Evolutionary conservation across 2,113 vertebrate genomes (phyloP).

Genomic region (Cephalopterus ornatus): DNA sequence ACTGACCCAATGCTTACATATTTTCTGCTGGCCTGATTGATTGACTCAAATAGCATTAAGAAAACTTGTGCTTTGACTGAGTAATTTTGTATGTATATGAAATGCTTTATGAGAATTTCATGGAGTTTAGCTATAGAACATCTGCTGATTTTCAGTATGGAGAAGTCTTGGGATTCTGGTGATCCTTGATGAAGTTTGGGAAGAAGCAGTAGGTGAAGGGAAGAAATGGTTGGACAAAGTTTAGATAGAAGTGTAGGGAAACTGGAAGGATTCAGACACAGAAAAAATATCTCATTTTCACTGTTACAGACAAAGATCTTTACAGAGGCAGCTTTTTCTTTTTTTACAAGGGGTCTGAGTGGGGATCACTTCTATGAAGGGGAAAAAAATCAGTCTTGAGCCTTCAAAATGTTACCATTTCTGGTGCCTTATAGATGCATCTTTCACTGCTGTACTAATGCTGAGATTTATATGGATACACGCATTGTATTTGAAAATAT

Average conservation of each 20-base stretch:
- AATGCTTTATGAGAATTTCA: background rate
- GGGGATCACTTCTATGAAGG: background rate
- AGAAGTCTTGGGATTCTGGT: background rate
- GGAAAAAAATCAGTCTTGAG: background rate
- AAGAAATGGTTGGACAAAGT: background rate
- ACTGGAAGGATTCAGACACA: background rate
- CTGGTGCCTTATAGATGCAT: background rate
- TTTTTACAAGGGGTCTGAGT: background rate
- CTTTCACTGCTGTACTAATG: background rate
- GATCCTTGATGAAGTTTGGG: background rate
- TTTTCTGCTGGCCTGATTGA: background rate
- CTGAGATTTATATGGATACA: background rate
- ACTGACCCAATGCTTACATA: rapidly evolving
- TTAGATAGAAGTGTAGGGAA: background rate
- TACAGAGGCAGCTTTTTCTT: background rate
- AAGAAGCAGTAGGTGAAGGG: background rate
- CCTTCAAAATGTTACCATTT: background rate
- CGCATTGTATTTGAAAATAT: background rate
- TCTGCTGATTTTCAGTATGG: background rate
- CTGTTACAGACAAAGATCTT: background rate
- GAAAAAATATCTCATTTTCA: background rate
- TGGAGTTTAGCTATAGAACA: background rate
- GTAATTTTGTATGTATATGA: background rate
- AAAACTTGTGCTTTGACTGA: background rate
- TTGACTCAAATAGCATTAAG: rapidly evolving